Base-by-base conservation (phyloP, 23 tunicate genomes). In the Aplidium turbinatum region DNA sequence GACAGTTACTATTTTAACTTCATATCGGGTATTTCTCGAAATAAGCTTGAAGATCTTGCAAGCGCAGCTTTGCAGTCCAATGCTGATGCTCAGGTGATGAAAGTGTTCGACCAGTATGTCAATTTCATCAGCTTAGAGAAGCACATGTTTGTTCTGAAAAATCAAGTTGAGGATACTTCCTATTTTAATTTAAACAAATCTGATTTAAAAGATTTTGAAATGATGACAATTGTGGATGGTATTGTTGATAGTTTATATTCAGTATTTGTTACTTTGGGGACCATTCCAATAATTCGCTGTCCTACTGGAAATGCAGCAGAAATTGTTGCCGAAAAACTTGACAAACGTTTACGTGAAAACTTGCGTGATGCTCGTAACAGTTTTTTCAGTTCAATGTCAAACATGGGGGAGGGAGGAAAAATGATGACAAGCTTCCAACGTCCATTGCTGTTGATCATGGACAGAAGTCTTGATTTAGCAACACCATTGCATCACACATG, bases 401-500 rank as follows among this genome's bases (percentile, higher is more conserved):
- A 79, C 0, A 28, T 73, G 24, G 45, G 45, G 19, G 83, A 85
- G n/a, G 82, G 80, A 36, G 91, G 91, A 11, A 83, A 78, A 65
- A 81, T 30, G 31, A 63, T 79, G 57, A 22, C 78, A 18, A 69
- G 79, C 7, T 94, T 94, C 73, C 93, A 94, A 51, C 76, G 99
- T 2, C 99, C 99, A 7, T 46, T 94, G 73, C 68, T 94, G 31
- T 50, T 94, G 39, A 34, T 94, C 29, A 38, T 82, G 35, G 99
- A 94, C 60, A 38, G 99, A 24, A 94, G 84, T 73, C 45, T 87
- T 34, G 99, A 94, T 58, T 70, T 94, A 11, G 95, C 95, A 16
- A 94, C 99, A 4, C 99, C 99, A 0, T 79, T 94, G 34, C 94
- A 87, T 65, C 99, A 94, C 45, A 86, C 95, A 7, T 94, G 95